Evolutionary conservation across 2,888 invertebrate species (phyloP).

Genomic region (Eulithis prunata): DNA sequence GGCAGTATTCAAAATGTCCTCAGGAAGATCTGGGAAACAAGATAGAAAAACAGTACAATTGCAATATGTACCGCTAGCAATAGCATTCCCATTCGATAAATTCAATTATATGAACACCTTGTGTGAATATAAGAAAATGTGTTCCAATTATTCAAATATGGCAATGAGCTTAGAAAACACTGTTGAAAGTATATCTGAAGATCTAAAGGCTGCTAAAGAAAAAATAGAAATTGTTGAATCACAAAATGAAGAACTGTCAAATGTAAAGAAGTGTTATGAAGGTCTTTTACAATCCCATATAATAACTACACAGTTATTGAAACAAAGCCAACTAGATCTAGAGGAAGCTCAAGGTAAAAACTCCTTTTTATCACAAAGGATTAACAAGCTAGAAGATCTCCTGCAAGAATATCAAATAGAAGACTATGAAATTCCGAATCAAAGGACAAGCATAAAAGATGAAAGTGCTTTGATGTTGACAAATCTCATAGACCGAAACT

Average conservation of each 20-base stretch:
- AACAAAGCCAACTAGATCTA: constrained; percentile 13
- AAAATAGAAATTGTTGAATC: constrained; percentile 7
- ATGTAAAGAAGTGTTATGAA: constrained; percentile 6
- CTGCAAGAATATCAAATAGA: constrained; percentile 10
- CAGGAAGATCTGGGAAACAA: constrained; percentile 22
- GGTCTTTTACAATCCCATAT: background rate
- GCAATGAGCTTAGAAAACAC: constrained; percentile 19
- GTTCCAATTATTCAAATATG: constrained; percentile 25
- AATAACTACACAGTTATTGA: constrained; percentile 6
- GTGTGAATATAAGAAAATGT: constrained; percentile 27
- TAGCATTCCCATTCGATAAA: constrained; percentile 25
- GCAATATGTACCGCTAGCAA: constrained; percentile 20
- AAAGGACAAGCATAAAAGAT: background rate
- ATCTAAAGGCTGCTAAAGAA: constrained; percentile 11
- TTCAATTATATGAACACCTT: constrained; percentile 23
- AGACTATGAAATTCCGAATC: constrained; percentile 13
- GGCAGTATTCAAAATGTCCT: constrained; percentile 28
- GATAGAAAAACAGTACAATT: constrained; percentile 25
- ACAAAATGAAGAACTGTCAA: constrained; percentile 8
- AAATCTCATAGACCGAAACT: background rate
- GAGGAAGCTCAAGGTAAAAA: constrained; percentile 9
- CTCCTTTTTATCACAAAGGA: constrained; percentile 3
- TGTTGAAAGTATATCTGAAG: constrained; percentile 19
- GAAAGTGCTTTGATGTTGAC: background rate
- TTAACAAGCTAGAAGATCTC: constrained; percentile 6